Base-by-base conservation (phyloP, 2,888 invertebrate genomes). In the Ennomos erosarius region DNA sequence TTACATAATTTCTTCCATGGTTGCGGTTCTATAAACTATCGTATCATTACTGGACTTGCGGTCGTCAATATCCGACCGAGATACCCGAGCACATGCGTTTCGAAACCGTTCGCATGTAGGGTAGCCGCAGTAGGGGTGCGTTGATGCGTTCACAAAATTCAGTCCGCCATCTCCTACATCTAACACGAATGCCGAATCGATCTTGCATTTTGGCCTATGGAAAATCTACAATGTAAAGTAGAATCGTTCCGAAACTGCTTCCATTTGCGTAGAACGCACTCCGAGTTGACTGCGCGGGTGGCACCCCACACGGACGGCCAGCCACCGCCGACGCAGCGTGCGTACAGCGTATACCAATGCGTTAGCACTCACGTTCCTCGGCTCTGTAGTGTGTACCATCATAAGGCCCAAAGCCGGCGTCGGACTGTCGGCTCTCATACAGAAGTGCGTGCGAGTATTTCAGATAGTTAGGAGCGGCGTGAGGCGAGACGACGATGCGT, bases 371-470 rank as follows among this genome's bases (percentile, higher is more conserved):
- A 38, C 39, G 38, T 13, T 34, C 36, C 34, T 38, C 36, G 46
- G 40, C 39, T 16, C 47, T 11, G 44, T 37, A 48, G 13, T 47
- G 39, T 53, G 16, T 38, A 33, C 39, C 48, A 11, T 39, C 38
- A 39, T 39, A 6, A 13, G n/a, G n/a, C 59, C 65, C 16, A 16
- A 26, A 73, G 68, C 72, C 78, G 79, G 74, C 77, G 73, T 74
- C 81, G 76, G 77, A 75, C 6, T 83, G 81, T 78, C 77, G 75
- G 75, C 79, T 73, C 73, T 79, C 75, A 71, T 73, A 67, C 67
- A 74, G 78, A 77, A 82, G 85, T 82, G 82, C 88, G 88, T 84
- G 84, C 85, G 82, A 87, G 88, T 85, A 79, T 87, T 87, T 86
- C 88, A 86, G 87, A 83, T 81, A 85, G 85, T 85, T 83, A 83